A percentile compares a stretch with the other conserved stretches of the same genome.
Evolutionary conservation across 2,797 vertebrate species (phyloP).

Genomic region (Onychomys arenicola): DNA sequence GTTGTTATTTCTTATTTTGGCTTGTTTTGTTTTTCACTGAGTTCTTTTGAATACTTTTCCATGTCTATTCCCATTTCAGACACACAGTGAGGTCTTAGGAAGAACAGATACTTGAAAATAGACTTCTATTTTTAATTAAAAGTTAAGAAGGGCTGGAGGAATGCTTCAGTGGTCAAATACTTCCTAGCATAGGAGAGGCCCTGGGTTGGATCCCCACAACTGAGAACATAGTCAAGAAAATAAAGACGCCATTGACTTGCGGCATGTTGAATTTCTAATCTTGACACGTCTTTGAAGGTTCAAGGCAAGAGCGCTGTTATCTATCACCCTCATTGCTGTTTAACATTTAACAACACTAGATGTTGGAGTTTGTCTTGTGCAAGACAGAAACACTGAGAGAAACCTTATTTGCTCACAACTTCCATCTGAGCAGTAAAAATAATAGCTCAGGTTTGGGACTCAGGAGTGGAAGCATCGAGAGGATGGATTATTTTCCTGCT

Average conservation of each 20-base stretch:
- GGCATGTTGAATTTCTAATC: background rate
- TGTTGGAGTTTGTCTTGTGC: conserved; percentile 7
- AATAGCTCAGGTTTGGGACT: background rate
- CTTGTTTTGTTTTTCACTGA: background rate
- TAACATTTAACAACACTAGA: background rate
- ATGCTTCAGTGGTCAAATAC: background rate
- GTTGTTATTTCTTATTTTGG: background rate
- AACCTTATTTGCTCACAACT: background rate
- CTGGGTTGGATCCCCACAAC: background rate
- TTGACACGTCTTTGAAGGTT: conserved; percentile 13
- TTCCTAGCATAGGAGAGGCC: background rate
- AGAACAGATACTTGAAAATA: conserved; percentile 6
- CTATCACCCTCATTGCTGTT: background rate
- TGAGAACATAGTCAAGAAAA: background rate
- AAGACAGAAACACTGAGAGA: background rate
- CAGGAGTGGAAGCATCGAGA: background rate
- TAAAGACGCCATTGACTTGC: background rate
- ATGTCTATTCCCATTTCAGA: conserved; percentile 9
- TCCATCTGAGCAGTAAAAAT: background rate
- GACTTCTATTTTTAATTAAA: conserved; percentile 38
- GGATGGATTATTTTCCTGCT: background rate
- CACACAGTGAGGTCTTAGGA: background rate
- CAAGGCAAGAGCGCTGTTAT: background rate
- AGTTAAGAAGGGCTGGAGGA: background rate
- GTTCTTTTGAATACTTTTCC: background rate